Percentiles rank a stretch among this genome's conserved stretches.
Evolutionary conservation across 2,113 vertebrate genomes (phyloP).

Genomic region (Anser brachyrhynchus): DNA sequence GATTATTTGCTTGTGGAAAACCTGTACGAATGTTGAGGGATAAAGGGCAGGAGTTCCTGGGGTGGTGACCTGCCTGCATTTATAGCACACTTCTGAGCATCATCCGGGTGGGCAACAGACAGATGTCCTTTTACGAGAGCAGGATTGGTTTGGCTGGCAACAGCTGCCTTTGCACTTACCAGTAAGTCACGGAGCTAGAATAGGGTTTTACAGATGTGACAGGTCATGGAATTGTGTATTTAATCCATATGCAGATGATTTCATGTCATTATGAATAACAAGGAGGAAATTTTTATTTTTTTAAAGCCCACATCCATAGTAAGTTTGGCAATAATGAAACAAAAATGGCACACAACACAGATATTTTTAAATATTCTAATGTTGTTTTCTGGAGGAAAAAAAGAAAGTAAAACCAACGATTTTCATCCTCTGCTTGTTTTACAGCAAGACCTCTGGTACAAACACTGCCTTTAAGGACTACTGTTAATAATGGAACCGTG

Average conservation of each 20-base stretch:
- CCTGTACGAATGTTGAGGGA: not conserved
- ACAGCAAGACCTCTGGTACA: conserved; percentile 93
- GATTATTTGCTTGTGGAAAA: not conserved
- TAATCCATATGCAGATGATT: not conserved
- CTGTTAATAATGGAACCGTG: conserved; percentile 93
- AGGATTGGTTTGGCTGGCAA: not conserved
- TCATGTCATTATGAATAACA: not conserved
- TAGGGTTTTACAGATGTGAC: not conserved
- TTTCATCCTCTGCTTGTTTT: conserved; percentile 43
- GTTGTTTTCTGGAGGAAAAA: not conserved
- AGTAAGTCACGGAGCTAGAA: not conserved
- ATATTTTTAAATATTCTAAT: not conserved
- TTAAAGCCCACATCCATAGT: not conserved
- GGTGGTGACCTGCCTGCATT: not conserved
- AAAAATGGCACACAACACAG: not conserved
- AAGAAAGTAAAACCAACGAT: not conserved
- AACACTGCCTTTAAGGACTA: conserved; percentile 88
- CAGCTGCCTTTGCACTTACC: not conserved
- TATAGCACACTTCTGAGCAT: not conserved
- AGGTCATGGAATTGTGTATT: not conserved
- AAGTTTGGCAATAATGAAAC: not conserved
- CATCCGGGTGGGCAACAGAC: not conserved
- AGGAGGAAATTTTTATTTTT: not conserved
- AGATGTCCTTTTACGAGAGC: not conserved
- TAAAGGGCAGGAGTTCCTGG: not conserved